Base-by-base conservation (phyloP, 2,888 invertebrate species). In the Anarsia innoxiella region DNA sequence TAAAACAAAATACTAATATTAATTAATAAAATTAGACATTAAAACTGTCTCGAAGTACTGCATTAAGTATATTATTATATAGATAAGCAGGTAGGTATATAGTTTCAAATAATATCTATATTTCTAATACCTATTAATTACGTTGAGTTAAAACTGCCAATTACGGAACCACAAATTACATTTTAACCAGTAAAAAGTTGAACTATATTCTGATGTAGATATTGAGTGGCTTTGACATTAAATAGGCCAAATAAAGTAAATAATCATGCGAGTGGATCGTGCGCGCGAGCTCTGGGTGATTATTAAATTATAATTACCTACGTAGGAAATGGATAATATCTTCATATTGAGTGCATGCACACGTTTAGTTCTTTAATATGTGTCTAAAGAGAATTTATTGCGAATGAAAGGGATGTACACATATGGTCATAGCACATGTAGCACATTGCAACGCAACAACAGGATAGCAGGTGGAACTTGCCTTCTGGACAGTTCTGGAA, bases 301-400 rank as follows among this genome's bases (percentile, higher is more conserved):
- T 32, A 36, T 40, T 36, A 32, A 40, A 36, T 40, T n/a, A n/a
- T n/a, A n/a, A n/a, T n/a, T 28, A 36, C 36, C 36, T 40, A 40
- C 14, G 15, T 2, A 14, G 12, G 12, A 16, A 40, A 36, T 28
- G 16, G 40, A 40, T 36, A 40, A 40, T 33, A 40, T 40, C 40
- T 40, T 33, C 25, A 36, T 40, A 40, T 27, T 12, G 27, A 16
- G 27, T 27, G 12, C 16, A 35, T n/a, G 28, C 2, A n/a, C 27
- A 12, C 2, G 39, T 28, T 30, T 29, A 33, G 29, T 12, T 9
- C 27, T 30, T 31, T 37, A 26, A 26, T 31, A 31, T 13, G 12
- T 27, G 28, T 26, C 13, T 26, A 16, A 28, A 39, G 31, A 16
- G 33, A 25, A 33, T 25, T 33, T 26, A 25, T 33, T 33, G 13